Conservation (phyloP, 2,797 vertebrate genomes). For the Trachops cirrhosus region DNA sequence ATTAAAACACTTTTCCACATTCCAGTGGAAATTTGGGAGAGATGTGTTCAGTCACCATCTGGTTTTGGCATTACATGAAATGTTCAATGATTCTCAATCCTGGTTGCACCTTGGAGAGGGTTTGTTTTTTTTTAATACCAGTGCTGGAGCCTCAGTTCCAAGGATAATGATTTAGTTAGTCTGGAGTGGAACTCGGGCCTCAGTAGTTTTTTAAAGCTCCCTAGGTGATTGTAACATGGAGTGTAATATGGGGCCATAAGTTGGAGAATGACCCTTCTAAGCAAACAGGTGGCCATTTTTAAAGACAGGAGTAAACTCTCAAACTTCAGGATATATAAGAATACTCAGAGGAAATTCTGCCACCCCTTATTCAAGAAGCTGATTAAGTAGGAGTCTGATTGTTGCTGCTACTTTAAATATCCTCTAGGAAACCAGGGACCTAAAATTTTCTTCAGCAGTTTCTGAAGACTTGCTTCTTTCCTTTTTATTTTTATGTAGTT, state of each 20-base stretch:
- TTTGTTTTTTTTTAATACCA: not conserved
- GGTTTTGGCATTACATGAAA: not conserved
- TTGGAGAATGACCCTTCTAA: slow-evolving; percentile 3
- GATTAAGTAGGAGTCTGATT: not conserved
- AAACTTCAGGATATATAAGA: not conserved
- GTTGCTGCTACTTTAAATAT: not conserved
- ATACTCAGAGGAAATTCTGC: not conserved
- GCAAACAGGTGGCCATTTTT: not conserved
- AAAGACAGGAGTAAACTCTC: not conserved
- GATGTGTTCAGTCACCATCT: not conserved
- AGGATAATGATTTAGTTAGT: slow-evolving; percentile 26
- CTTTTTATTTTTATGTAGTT: not conserved
- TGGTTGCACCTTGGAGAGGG: not conserved
- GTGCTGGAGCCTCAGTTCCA: not conserved
- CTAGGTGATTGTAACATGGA: not conserved
- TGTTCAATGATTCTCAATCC: not conserved
- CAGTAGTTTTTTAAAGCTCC: not conserved
- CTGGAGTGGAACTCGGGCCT: not conserved
- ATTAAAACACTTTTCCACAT: not conserved
- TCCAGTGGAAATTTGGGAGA: not conserved
- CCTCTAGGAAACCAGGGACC: not conserved
- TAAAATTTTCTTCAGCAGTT: not conserved
- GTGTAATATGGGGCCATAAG: too few species aligned
- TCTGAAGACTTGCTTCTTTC: not conserved
- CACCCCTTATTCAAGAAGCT: not conserved